Conservation (phyloP, 2,113 vertebrate species). For the Balaenoptera acutorostrata region DNA sequence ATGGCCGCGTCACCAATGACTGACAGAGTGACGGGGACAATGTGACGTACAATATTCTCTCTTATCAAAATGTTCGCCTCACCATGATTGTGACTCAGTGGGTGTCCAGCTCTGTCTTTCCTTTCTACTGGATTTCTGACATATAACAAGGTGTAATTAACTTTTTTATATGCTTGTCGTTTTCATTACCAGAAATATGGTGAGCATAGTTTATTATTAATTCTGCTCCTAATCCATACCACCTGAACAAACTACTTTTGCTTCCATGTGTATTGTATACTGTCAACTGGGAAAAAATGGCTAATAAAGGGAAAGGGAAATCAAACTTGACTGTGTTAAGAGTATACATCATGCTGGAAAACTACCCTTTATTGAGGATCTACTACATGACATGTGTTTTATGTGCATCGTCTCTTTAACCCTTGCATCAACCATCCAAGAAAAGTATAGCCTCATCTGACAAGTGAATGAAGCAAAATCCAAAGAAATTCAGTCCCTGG, state of each 20-base stretch:
- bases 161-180: conserved; percentile 72
- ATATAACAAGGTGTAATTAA: conserved; percentile 77
- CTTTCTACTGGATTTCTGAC: conserved; percentile 65
- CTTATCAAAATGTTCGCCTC: conserved; percentile 69
- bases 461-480: neutral
- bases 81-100: conserved; percentile 70
- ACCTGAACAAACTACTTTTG: conserved; percentile 62
- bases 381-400: accelerated
- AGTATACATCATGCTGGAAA: neutral
- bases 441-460: neutral
- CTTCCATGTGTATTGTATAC: conserved; percentile 52
- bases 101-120: conserved; percentile 73
- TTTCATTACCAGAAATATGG: conserved; percentile 66
- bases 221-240: conserved; percentile 47
- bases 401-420: neutral
- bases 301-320: conserved; percentile 4
- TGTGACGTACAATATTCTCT: conserved; percentile 65
- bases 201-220: conserved; percentile 66
- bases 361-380: neutral
- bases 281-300: conserved; percentile 52
- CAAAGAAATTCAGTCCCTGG: neutral
- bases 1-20: conserved; percentile 74
- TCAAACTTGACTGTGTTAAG: neutral
- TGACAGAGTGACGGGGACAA: conserved; percentile 76
- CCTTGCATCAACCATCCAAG: neutral